phyloP scores from a whole-genome alignment of 2,888 invertebrate genomes.

The Geophilus truncorum region DNA sequence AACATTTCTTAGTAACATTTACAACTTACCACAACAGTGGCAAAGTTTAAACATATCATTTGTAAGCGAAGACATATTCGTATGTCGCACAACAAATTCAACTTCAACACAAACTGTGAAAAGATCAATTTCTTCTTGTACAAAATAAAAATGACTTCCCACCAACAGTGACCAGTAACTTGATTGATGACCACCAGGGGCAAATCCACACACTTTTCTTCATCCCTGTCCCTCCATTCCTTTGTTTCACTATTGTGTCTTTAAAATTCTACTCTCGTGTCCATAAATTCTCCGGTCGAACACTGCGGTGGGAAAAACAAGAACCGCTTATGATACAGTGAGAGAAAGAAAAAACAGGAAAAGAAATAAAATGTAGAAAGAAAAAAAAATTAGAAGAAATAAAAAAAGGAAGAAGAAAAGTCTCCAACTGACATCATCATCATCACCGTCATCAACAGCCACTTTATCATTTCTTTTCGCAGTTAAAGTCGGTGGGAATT shows the following conservation, averaged over 20 bases:
- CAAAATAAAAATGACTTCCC: not conserved
- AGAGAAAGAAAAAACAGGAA: not conserved
- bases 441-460: not conserved
- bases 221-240: not conserved
- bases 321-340: not conserved
- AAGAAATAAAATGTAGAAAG: not conserved
- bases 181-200: not conserved
- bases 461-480: not conserved
- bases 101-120: not conserved
- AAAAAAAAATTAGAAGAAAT: not conserved
- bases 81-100: not conserved
- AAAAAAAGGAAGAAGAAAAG: not conserved
- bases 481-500: not conserved
- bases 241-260: not conserved
- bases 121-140: not conserved
- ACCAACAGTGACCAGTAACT: not conserved
- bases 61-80: not conserved
- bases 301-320: slow-evolving; percentile 10
- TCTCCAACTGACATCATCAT: not conserved
- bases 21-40: too few species aligned
- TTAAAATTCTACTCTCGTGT: not conserved
- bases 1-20: too few species aligned
- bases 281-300: not conserved
- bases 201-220: not conserved
- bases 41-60: too few species aligned